Evolutionary conservation across 2,113 vertebrate genomes (phyloP).

Genomic region (Alligator mississippiensis): DNA sequence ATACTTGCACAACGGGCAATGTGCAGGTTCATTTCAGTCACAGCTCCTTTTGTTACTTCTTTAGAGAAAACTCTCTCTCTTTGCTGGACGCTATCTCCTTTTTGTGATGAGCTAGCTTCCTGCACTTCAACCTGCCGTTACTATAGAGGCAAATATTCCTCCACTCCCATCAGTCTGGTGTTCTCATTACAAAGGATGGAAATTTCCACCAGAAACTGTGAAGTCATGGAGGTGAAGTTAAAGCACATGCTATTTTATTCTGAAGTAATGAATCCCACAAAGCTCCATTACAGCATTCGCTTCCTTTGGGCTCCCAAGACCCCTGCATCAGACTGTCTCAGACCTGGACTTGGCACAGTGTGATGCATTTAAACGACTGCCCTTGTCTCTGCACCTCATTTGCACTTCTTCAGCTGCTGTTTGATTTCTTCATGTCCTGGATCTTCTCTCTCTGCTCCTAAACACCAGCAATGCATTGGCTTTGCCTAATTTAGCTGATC

Average conservation of each 20-base stretch:
- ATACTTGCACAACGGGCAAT: background rate
- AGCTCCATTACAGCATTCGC: background rate
- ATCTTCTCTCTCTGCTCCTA: background rate
- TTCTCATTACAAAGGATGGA: background rate
- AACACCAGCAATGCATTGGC: too few species aligned
- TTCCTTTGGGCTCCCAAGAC: background rate
- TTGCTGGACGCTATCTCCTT: background rate
- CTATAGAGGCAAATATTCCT: background rate
- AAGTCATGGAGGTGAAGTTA: background rate
- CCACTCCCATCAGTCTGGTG: background rate
- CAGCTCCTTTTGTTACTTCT: background rate
- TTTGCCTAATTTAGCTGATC: background rate
- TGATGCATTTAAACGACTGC: too few species aligned
- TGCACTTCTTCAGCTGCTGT: background rate
- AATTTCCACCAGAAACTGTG: background rate
- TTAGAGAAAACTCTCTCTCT: too few species aligned
- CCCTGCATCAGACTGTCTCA: background rate
- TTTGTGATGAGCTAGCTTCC: background rate
- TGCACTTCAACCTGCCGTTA: too few species aligned
- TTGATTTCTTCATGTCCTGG: background rate
- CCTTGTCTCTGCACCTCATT: too few species aligned
- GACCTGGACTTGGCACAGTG: background rate
- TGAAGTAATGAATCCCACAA: background rate
- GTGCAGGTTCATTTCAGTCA: background rate
- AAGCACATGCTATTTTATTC: too few species aligned